phyloP scores from a whole-genome alignment of 1,140 invertebrate species.

The Drosophila miranda region DNA sequence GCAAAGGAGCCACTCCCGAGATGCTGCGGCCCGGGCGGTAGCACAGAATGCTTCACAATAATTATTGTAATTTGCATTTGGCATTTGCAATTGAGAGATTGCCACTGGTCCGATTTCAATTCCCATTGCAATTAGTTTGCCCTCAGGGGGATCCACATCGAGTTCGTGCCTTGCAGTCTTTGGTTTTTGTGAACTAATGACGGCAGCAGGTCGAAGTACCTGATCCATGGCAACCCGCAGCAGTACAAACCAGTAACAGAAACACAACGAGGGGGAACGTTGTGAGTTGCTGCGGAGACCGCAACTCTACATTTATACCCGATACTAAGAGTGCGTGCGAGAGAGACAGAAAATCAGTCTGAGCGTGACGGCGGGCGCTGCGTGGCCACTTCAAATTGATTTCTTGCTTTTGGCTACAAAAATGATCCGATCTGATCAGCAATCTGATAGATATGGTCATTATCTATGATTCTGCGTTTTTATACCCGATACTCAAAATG shows the following conservation, averaged over 20 bases:
- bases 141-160: slow-evolving; percentile 15
- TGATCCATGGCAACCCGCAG: slow-evolving; percentile 38
- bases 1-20: neutral
- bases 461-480: too few relatives aligned
- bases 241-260: slow-evolving; percentile 17
- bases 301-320: too few relatives aligned
- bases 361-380: too few relatives aligned
- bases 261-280: too few relatives aligned
- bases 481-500: too few relatives aligned
- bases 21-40: slow-evolving; percentile 26
- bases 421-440: too few relatives aligned
- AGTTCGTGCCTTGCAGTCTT: slow-evolving; percentile 72
- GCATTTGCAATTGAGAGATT: slow-evolving; percentile 59
- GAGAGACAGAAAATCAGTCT: too few relatives aligned
- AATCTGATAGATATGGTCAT: too few relatives aligned
- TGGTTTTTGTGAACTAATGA: slow-evolving; percentile 62
- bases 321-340: too few relatives aligned
- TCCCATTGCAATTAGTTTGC: slow-evolving; percentile 32
- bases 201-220: slow-evolving; percentile 9
- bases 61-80: slow-evolving; percentile 73
- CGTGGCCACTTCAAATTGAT: too few relatives aligned
- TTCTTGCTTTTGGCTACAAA: too few relatives aligned
- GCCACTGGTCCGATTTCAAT: slow-evolving; percentile 32
- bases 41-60: slow-evolving; percentile 49
- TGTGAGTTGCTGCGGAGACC: too few relatives aligned